Conservation (phyloP, 2,113 vertebrate species). For the Antechinus flavipes region DNA sequence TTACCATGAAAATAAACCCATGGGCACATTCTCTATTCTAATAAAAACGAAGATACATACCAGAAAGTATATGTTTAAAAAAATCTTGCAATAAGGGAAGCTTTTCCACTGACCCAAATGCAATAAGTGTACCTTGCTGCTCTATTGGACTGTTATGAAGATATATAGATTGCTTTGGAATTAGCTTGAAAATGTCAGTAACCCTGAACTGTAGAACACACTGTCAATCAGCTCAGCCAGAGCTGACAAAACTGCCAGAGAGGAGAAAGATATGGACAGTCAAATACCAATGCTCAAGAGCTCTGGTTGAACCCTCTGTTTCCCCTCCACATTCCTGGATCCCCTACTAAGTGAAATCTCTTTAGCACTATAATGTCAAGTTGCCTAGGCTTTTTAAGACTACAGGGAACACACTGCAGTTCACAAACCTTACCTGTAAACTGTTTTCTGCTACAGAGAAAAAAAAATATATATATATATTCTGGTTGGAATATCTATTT, state of each 20-base stretch:
- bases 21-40: neutral
- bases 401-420: slow-evolving; percentile 65
- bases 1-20: neutral
- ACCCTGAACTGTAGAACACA: slow-evolving; percentile 39
- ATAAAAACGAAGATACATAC: neutral
- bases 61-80: slow-evolving; percentile 24
- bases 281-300: slow-evolving; percentile 42
- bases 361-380: slow-evolving; percentile 58
- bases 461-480: neutral
- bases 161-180: slow-evolving; percentile 24
- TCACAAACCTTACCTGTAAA: slow-evolving; percentile 74
- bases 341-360: slow-evolving; percentile 71
- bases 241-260: slow-evolving; percentile 66
- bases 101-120: slow-evolving; percentile 16
- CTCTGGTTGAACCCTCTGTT: slow-evolving; percentile 54
- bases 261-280: slow-evolving; percentile 50
- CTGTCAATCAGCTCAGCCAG: slow-evolving; percentile 53
- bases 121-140: neutral
- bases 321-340: neutral
- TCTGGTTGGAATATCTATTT: slow-evolving; percentile 10
- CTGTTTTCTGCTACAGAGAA: slow-evolving; percentile 50
- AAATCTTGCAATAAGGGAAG: neutral
- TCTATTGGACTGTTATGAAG: slow-evolving; percentile 23
- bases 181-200: slow-evolving; percentile 49
- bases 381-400: slow-evolving; percentile 30